Percentiles rank a stretch among this genome's conserved stretches.
These are phyloP conservation scores for Callopanchax toddi DNA, from an alignment of 2,113 vertebrate genomes.

Conservation along the genomic window DNA sequence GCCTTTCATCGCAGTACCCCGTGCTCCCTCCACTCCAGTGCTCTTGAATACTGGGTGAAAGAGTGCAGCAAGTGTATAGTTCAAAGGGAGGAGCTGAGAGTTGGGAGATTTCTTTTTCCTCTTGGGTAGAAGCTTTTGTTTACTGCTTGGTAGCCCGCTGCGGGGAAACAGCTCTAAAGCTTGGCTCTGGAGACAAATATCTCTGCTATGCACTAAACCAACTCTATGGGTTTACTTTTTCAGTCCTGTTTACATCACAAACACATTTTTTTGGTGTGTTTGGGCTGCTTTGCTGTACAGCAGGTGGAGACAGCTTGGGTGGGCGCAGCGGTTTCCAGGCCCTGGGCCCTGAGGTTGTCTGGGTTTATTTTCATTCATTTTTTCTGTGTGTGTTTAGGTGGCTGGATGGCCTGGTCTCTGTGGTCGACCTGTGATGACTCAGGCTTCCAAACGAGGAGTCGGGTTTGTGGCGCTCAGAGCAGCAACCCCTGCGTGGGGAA, in stretches of 20 bases:
- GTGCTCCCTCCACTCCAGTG: constrained; percentile 45
- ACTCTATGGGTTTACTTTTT: constrained; percentile 47
- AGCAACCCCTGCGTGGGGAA: constrained; percentile 85
- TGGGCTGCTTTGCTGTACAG: constrained; percentile 9
- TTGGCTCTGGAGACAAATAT: constrained; percentile 61
- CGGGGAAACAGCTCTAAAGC: constrained; percentile 55
- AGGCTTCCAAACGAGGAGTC: constrained; percentile 87
- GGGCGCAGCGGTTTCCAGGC: constrained; percentile 38
- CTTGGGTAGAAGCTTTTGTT: constrained; percentile 56
- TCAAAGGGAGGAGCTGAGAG: constrained; percentile 40
- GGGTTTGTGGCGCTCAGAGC: constrained; percentile 84
- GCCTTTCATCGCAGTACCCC: constrained; percentile 38
- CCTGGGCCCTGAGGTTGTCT: constrained; percentile 10
- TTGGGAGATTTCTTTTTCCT: constrained; percentile 41
- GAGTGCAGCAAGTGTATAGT: constrained; percentile 38
- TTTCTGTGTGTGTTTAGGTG: constrained; percentile 80
- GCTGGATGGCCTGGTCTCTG: constrained; percentile 95
- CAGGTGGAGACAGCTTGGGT: constrained; percentile 49
- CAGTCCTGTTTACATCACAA: constrained; percentile 59
- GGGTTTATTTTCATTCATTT: constrained; percentile 30
- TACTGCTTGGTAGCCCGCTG: constrained; percentile 46
- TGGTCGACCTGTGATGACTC: constrained; percentile 92
- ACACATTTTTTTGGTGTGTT: constrained; percentile 38
- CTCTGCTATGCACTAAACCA: constrained; percentile 65
- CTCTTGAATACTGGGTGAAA: constrained; percentile 33